Conservation (phyloP, 2,113 vertebrate species). For the Xiphias gladius region DNA sequence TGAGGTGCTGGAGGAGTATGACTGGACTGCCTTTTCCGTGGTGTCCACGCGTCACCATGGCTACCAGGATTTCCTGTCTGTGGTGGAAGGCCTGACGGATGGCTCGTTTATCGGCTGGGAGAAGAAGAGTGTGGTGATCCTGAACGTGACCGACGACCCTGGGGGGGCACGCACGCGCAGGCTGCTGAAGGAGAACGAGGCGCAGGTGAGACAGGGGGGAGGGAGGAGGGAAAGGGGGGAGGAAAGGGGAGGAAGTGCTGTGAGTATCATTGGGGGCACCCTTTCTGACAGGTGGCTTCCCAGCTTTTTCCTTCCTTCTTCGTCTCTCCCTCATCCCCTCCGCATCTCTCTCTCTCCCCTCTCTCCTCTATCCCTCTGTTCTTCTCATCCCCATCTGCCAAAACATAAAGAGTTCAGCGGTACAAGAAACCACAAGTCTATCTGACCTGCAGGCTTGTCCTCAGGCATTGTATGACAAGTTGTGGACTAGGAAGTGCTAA, state of each 20-base stretch:
- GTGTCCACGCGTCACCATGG: slow-evolving; percentile 93
- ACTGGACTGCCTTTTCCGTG: slow-evolving; percentile 95
- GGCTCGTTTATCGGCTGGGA: slow-evolving; percentile 97
- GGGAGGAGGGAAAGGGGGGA: slow-evolving; percentile 71
- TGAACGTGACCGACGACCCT: slow-evolving; percentile 91
- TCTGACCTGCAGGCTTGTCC: slow-evolving; percentile 44
- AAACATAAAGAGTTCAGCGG: slow-evolving; percentile 54
- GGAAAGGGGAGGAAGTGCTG: slow-evolving; percentile 79
- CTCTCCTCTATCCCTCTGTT: slow-evolving; percentile 82
- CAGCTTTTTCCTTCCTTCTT: slow-evolving; percentile 81
- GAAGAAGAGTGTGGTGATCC: slow-evolving; percentile 92
- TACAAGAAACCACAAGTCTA: slow-evolving; percentile 64
- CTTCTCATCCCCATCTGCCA: slow-evolving; percentile 68
- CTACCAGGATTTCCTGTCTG: slow-evolving; percentile 92
- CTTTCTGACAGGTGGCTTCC: slow-evolving; percentile 71
- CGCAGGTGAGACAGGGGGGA: slow-evolving; percentile 89
- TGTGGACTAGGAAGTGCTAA: slow-evolving; percentile 1
- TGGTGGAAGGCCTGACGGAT: slow-evolving; percentile 94
- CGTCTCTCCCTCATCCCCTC: slow-evolving; percentile 79
- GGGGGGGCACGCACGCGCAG: slow-evolving; percentile 88
- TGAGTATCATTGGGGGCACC: slow-evolving; percentile 64
- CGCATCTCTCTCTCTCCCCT: slow-evolving; percentile 79
- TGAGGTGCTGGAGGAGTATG: slow-evolving; percentile 96
- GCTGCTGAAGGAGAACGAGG: slow-evolving; percentile 91
- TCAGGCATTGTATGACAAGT: slow-evolving; percentile 16